Conservation (phyloP, 1,140 invertebrate genomes). For the Ceratosolen fusciceps region DNA sequence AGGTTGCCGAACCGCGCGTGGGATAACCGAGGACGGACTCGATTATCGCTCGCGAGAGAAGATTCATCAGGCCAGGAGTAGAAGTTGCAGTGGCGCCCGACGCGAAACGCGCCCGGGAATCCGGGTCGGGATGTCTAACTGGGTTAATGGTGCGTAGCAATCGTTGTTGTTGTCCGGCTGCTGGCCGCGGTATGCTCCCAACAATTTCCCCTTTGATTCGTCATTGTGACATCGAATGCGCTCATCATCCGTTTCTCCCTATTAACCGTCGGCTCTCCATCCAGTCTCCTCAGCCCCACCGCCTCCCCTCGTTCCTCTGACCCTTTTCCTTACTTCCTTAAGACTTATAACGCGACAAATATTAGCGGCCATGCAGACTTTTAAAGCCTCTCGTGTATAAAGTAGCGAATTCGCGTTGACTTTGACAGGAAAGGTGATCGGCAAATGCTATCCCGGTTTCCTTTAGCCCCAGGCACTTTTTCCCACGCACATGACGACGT, state of each 20-base stretch:
- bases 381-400: not conserved
- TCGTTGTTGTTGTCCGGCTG: not conserved
- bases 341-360: too few relatives aligned
- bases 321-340: too few relatives aligned
- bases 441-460: not conserved
- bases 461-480: not conserved
- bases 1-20: not conserved
- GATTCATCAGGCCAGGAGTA: too few relatives aligned
- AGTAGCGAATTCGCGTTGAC: not conserved
- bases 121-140: conserved; percentile 45
- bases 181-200: not conserved
- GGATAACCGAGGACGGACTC: not conserved
- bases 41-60: not conserved
- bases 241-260: not conserved
- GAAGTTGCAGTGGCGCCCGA: conserved; percentile 14
- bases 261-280: too few relatives aligned
- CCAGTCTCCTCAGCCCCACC: too few relatives aligned
- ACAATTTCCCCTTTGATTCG: conserved; percentile 8
- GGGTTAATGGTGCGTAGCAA: conserved; percentile 43
- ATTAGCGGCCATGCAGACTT: too few relatives aligned
- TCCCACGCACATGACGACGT: not conserved
- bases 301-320: too few relatives aligned
- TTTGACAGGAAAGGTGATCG: not conserved
- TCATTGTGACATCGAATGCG: not conserved
- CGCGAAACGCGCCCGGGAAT: conserved; percentile 27